Base-by-base conservation (phyloP, 1,140 invertebrate genomes). In the Drusus annulatus region DNA sequence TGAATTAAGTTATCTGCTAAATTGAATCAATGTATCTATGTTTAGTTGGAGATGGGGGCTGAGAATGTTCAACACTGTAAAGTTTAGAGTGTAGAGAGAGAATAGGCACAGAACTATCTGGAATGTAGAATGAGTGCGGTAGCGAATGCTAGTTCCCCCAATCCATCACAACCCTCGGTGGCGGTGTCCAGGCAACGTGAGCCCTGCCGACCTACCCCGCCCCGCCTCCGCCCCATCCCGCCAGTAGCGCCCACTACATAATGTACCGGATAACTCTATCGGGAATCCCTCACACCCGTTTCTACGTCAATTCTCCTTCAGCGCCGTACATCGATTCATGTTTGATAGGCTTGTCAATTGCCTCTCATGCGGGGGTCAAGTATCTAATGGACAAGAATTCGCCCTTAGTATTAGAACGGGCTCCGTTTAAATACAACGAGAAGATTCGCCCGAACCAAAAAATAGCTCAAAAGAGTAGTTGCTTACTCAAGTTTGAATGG, bases 161-260 rank as follows among this genome's bases (percentile, higher is more conserved):
- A n/a, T 50, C 36, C 65, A 17, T 45, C 65, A 17, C 52, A 16
- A 8, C 50, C 50, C 51, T n/a, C 15, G 28, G 31, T 17, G n/a
- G 51, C 36, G 51, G 71, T 74, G 51, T 56, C 71, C 51, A 74
- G 71, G 71, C 71, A 74, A 74, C 71, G 71, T 56, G 23, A 25
- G 21, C 21, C 52, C 31, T 13, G 13, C 36, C 36, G 36, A 45
- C 25, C 31, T 36, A 28, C n/a, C 45, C 4, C n/a, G n/a, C n/a
- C 16, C 65, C 45, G 17, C 28, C 28, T 1, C 5, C n/a, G 0
- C 65, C 31, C 4, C 36, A 0, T 2, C 36, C 36, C 36, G 10
- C 36, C 36, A 8, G 36, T 45, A 45, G 36, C 36, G 36, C 36
- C 36, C 36, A 7, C 36, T 45, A 45, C 25, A 68, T 45, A 45